phyloP scores from a whole-genome alignment of 1,140 invertebrate genomes.

The Pectinophora gossypiella region DNA sequence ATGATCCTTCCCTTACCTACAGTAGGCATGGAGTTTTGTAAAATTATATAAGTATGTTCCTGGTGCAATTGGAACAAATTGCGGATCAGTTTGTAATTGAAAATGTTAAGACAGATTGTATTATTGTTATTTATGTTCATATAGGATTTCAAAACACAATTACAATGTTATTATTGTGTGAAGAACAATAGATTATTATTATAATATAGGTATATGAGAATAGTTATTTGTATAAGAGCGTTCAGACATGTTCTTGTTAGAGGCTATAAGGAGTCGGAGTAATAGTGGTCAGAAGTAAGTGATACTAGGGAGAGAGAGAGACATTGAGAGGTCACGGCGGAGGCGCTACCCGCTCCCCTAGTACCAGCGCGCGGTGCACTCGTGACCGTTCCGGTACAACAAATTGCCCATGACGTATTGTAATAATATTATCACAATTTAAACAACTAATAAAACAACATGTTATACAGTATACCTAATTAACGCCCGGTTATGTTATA shows the following conservation, averaged over 20 bases:
- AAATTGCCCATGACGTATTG: too few species aligned
- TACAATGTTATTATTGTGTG: constrained; percentile 19
- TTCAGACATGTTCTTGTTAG: neutral
- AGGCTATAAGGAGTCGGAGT: constrained; percentile 12
- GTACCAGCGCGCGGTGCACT: too few species aligned
- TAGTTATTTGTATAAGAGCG: constrained; percentile 20
- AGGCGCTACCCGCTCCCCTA: too few species aligned
- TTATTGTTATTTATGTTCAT: constrained; percentile 24
- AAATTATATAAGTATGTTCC: too few species aligned
- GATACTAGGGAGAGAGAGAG: constrained; percentile 13
- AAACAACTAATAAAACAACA: too few species aligned
- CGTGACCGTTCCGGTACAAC: too few species aligned
- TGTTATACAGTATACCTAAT: too few species aligned
- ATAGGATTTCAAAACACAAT: constrained; percentile 26
- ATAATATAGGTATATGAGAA: constrained; percentile 15
- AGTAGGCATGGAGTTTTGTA: too few species aligned
- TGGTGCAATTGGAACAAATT: too few species aligned
- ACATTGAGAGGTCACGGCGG: constrained; percentile 9
- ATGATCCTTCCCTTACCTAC: too few species aligned
- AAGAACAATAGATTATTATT: constrained; percentile 38
- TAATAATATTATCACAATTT: too few species aligned
- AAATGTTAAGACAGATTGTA: neutral
- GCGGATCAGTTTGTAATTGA: neutral
- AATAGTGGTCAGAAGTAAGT: constrained; percentile 14
- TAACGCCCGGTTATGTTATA: too few species aligned